Evolutionary conservation across 2,888 invertebrate genomes (phyloP).

Genomic region (Diarsia dahlii): DNA sequence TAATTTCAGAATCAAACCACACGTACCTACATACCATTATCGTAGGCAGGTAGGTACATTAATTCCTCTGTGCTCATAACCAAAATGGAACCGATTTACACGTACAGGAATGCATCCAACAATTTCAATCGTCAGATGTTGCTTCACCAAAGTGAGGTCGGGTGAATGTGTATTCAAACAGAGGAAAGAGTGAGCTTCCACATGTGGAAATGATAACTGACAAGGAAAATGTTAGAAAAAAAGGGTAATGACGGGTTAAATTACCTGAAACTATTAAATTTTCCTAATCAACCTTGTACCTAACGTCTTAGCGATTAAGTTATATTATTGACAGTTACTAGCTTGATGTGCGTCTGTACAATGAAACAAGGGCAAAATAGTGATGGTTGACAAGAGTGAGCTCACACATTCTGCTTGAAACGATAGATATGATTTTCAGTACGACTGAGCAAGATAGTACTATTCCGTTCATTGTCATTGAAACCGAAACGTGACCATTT

Average conservation of each 20-base stretch:
- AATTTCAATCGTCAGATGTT: neutral
- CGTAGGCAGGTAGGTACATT: neutral
- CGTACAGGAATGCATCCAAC: constrained; percentile 20
- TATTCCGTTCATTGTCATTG: neutral
- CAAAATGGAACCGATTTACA: constrained; percentile 21
- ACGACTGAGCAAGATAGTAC: neutral
- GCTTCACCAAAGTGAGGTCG: too few species aligned
- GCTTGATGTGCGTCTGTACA: too few species aligned
- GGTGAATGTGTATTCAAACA: neutral
- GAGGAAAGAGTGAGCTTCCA: neutral
- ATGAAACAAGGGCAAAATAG: neutral
- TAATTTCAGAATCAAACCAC: constrained; percentile 30
- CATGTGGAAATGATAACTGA: neutral
- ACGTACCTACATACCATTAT: neutral
- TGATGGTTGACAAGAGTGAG: neutral
- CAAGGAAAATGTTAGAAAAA: neutral
- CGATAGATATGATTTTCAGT: neutral
- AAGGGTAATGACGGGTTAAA: neutral
- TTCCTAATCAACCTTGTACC: neutral
- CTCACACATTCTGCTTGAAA: neutral
- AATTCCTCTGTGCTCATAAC: neutral
- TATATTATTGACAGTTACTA: neutral
- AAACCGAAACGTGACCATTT: neutral
- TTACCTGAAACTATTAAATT: neutral
- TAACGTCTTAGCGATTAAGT: neutral